Evolutionary conservation across 2,888 invertebrate genomes (phyloP).

Genomic region (Diachrysia chrysitis): DNA sequence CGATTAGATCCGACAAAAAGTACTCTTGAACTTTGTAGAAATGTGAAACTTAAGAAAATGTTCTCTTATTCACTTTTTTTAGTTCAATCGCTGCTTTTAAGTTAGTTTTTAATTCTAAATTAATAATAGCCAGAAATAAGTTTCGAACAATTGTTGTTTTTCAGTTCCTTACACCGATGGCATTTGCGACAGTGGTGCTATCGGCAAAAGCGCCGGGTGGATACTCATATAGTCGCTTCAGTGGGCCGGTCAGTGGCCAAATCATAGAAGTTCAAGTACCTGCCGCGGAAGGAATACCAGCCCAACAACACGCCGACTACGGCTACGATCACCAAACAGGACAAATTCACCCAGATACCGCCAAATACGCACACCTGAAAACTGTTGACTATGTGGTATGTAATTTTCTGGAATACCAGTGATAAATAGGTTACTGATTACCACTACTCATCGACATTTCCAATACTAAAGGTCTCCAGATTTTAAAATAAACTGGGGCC

Average conservation of each 20-base stretch:
- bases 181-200: conserved; percentile 68
- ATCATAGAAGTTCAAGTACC: conserved; percentile 89
- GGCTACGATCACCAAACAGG: conserved; percentile 86
- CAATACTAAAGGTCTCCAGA: too few relatives aligned
- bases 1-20: conserved; percentile 51
- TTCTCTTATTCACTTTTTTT: neutral
- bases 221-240: conserved; percentile 92
- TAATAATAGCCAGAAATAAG: neutral
- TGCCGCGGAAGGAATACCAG: conserved; percentile 79
- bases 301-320: conserved; percentile 85
- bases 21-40: conserved; percentile 17
- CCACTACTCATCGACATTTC: neutral
- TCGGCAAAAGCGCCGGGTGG: conserved; percentile 84
- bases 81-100: neutral
- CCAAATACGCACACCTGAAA: conserved; percentile 87
- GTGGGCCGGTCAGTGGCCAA: conserved; percentile 93
- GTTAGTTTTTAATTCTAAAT: neutral
- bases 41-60: conserved; percentile 2
- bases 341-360: conserved; percentile 83
- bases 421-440: too few relatives aligned
- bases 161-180: conserved; percentile 73
- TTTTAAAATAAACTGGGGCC: too few relatives aligned
- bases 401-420: conserved; percentile 14
- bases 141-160: conserved; percentile 8
- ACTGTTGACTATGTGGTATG: conserved; percentile 91